These are phyloP conservation scores for Lota lota DNA, from an alignment of 2,113 vertebrate species.

Conservation along the genomic window DNA sequence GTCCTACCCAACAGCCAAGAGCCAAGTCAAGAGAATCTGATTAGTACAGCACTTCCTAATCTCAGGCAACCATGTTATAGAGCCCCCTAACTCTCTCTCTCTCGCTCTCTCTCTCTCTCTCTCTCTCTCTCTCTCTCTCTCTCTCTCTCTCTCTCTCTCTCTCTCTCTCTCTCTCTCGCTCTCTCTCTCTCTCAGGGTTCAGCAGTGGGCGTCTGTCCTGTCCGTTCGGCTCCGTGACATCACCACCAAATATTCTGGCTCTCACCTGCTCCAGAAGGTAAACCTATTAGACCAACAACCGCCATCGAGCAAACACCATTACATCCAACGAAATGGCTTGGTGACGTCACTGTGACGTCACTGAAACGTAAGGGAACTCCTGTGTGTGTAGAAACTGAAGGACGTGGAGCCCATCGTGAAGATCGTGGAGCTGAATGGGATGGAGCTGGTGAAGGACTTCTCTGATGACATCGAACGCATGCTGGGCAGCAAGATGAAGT, in stretches of 20 bases:
- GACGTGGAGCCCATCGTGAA: slow-evolving; percentile 88
- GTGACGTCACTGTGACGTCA: no score
- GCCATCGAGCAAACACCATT: neutral
- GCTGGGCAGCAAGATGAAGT: slow-evolving; percentile 92
- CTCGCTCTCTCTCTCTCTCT: no score
- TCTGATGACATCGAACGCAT: slow-evolving; percentile 90
- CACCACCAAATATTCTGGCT: slow-evolving; percentile 84
- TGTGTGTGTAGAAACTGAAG: slow-evolving; percentile 82
- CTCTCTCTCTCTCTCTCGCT: neutral
- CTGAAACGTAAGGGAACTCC: neutral
- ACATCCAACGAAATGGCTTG: no score
- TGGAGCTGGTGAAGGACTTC: slow-evolving; percentile 84
- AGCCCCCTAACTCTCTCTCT: no score
- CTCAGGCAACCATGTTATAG: neutral
- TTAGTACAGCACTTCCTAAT: neutral
- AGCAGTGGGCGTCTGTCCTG: slow-evolving; percentile 85
- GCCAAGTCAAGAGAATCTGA: neutral
- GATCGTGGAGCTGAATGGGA: slow-evolving; percentile 85
- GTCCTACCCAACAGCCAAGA: no score
- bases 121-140: no score
- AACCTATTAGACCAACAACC: neutral
- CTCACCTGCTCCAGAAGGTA: slow-evolving; percentile 92
- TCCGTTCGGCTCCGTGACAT: slow-evolving; percentile 76
- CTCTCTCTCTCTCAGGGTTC: slow-evolving; percentile 75
- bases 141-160: neutral